Evolutionary conservation across 2,888 invertebrate genomes (phyloP), one percentile per base, ranked within the genome.

Genomic region (Drosophila cognata): DNA sequence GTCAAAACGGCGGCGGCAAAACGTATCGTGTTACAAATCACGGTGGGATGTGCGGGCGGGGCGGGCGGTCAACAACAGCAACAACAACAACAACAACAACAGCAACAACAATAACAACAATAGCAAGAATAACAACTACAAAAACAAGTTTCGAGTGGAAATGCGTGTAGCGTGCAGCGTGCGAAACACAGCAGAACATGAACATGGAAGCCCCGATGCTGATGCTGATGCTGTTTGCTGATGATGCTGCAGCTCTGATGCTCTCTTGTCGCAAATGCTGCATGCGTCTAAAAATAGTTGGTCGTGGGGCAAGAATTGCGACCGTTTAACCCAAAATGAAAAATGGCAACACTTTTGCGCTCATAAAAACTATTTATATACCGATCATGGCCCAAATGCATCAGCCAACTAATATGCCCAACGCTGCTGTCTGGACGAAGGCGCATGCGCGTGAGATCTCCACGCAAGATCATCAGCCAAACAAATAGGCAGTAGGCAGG

Each of bases 381-480:
- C 51, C 38, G 48, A 57, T 57, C 48, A 16, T 69, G 48, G 48
- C 35, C 74, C 50, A 79, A 71, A 61, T 61, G 67, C 53, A 59
- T 48, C 48, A 38, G 46, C 46, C 76, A 80, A 71, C 84, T 66
- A 78, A 86, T 86, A 86, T 86, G 82, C 75, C 77, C 56, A 69
- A 68, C 71, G 69, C 57, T 53, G 53, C 46, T 5, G 56, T 38
- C 66, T 67, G 74, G 62, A 62, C 79, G 38, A 77, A 81, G 80
- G 91, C 91, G 90, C 91, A 89, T 89, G 90, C 90, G 90, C 90
- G 91, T 91, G 90, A 90, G 89, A 90, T 90, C 85, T 80, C 84
- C 88, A 87, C 89, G 85, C 88, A 88, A 89, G 91, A 90, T 89
- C 84, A 76, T 57, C 69, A 66, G 63, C 61, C 65, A 68, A 57